These are phyloP conservation scores for Vidua macroura DNA, from an alignment of 2,113 vertebrate species.

Conservation along the genomic window DNA sequence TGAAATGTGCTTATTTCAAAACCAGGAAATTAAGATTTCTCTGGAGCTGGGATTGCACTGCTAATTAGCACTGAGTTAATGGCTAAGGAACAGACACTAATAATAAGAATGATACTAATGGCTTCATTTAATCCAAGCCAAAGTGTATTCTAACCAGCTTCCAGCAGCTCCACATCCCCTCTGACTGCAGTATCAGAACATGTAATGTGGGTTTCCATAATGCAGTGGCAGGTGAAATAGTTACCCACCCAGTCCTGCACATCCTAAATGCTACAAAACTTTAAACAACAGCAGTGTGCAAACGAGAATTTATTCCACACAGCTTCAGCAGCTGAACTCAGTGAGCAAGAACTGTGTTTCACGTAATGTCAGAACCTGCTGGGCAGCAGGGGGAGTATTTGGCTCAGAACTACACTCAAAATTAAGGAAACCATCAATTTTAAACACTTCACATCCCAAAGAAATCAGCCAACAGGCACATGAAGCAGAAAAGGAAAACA, in stretches of 20 bases:
- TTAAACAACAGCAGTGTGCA: background rate
- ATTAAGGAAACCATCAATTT: background rate
- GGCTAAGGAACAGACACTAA: background rate
- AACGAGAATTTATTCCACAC: background rate
- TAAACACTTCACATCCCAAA: background rate
- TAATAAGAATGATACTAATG: background rate
- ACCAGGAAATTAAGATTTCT: background rate
- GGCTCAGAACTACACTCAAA: background rate
- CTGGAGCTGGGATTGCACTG: background rate
- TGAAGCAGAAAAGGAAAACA: background rate
- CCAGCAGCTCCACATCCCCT: background rate
- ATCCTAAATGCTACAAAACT: background rate
- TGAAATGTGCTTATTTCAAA: background rate
- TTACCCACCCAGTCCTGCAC: background rate
- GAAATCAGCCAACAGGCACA: background rate
- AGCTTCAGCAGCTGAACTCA: background rate
- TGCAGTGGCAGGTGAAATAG: fast-evolving
- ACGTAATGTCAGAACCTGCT: background rate
- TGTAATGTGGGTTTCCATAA: background rate
- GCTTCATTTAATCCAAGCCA: background rate
- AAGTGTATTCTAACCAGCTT: background rate
- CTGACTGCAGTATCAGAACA: background rate
- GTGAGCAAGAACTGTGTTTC: fast-evolving
- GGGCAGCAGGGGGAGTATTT: constrained; percentile 8
- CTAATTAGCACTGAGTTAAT: background rate